These are phyloP conservation scores for Sesia bembeciformis DNA, from an alignment of 2,888 invertebrate genomes.

Conservation along the genomic window DNA sequence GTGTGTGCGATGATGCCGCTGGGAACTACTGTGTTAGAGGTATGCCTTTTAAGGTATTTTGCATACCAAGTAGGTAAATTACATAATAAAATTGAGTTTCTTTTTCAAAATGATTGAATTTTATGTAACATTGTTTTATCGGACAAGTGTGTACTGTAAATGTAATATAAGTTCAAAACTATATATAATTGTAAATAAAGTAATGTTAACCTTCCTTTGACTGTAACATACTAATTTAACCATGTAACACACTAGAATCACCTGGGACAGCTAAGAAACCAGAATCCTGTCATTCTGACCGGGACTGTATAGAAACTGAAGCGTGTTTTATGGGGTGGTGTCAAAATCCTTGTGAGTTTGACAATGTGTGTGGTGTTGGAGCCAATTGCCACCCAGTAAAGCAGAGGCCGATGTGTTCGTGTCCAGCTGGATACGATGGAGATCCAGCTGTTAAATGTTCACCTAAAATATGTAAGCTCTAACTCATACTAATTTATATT, in stretches of 20 bases:
- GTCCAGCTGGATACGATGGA: conserved; percentile 86
- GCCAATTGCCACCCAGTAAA: conserved; percentile 87
- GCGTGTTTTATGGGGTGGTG: conserved; percentile 88
- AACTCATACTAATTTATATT: conserved; percentile 24
- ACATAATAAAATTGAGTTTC: not conserved
- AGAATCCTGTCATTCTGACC: conserved; percentile 87
- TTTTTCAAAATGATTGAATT: conserved; percentile 1
- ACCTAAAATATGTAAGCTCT: conserved; percentile 83
- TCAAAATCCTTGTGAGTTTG: conserved; percentile 88
- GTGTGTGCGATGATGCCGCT: conserved; percentile 76
- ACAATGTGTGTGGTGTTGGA: conserved; percentile 82
- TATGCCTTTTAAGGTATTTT: conserved; percentile 56
- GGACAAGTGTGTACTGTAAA: conserved; percentile 49
- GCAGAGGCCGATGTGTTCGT: conserved; percentile 88
- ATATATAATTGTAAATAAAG: not conserved
- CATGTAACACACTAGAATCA: conserved; percentile 77
- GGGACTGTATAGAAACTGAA: conserved; percentile 87
- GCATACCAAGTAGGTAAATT: conserved; percentile 11
- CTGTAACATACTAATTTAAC: conserved; percentile 46
- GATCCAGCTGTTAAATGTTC: conserved; percentile 87
- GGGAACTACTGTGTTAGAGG: conserved; percentile 77
- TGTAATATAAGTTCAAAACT: conserved; percentile 1
- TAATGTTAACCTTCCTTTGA: not conserved
- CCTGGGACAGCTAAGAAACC: conserved; percentile 81
- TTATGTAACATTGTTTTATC: conserved; percentile 39